phyloP scores from a whole-genome alignment of 2,888 invertebrate species.

The Pachymerium ferrugineum region DNA sequence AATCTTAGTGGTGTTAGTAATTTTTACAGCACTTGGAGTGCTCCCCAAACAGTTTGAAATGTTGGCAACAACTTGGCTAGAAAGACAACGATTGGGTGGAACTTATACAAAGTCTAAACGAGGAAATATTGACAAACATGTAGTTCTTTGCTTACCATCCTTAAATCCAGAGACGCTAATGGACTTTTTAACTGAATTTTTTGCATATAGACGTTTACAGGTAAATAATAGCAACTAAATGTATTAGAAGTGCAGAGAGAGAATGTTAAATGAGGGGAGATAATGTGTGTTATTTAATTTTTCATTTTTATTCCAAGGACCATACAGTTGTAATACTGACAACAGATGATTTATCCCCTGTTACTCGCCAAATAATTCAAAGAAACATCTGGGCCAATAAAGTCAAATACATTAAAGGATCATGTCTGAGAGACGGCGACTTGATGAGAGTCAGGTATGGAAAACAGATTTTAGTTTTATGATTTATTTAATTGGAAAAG shows the following conservation, averaged over 20 bases:
- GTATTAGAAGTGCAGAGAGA: too few species aligned
- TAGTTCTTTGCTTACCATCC: slow-evolving; percentile 48
- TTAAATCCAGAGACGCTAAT: slow-evolving; percentile 49
- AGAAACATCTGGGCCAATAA: slow-evolving; percentile 51
- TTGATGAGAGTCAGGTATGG: slow-evolving; percentile 49
- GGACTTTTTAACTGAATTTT: slow-evolving; percentile 54
- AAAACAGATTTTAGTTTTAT: neutral
- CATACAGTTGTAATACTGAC: slow-evolving; percentile 51
- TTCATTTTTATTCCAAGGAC: slow-evolving; percentile 41
- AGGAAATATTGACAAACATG: slow-evolving; percentile 50
- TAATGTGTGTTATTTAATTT: neutral
- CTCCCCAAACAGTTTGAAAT: slow-evolving; percentile 52
- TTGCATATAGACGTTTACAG: slow-evolving; percentile 50
- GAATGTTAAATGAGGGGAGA: too few species aligned
- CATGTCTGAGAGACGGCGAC: slow-evolving; percentile 51
- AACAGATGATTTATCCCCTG: slow-evolving; percentile 50
- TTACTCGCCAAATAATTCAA: slow-evolving; percentile 50
- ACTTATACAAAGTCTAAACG: slow-evolving; percentile 49
- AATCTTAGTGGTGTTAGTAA: slow-evolving; percentile 51
- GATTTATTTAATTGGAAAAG: neutral
- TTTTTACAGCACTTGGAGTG: slow-evolving; percentile 49
- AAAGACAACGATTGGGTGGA: slow-evolving; percentile 50
- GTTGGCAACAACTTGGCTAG: slow-evolving; percentile 51
- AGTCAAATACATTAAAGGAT: slow-evolving; percentile 51
- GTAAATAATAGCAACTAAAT: slow-evolving; percentile 39